Base-by-base conservation (phyloP, 2,888 invertebrate species). In the Ecliptopera silaceata region DNA sequence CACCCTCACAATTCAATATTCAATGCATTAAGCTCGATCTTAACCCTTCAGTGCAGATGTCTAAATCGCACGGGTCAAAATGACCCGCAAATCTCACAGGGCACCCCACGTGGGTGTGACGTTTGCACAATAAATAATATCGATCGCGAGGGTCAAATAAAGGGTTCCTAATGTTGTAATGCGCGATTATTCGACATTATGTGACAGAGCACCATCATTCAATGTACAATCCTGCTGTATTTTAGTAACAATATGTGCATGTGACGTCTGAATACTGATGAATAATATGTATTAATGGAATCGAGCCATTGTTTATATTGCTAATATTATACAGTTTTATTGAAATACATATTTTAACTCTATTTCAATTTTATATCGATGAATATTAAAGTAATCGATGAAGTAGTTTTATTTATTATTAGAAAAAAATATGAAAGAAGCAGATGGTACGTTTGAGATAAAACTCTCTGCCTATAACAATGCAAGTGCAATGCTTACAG, bases 61-160 rank as follows among this genome's bases (percentile, higher is more conserved):
- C 50, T 34, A 26, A 38, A 51, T 63, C 60, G 59, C 63, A 57
- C 65, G 63, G 63, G 62, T 47, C 54, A 29, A 48, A 56, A 51
- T 62, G 63, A 65, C 59, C 63, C 58, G 59, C 63, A 61, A 81
- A 80, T 72, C 75, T 71, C 70, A 63, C 56, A 61, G 62, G 51
- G 41, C 52, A 51, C 64, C 64, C 48, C 63, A 72, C 66, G 81
- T 68, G 80, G 77, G 78, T 68, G 77, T 54, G 59, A 59, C 50
- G 54, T 69, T 62, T 68, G 68, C 66, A 57, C 61, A 68, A 65
- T 71, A 63, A 64, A 64, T 65, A 74, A 72, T 72, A 71, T 72
- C 75, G 71, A 68, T 68, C 60, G 51, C 71, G 69, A 72, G 77
- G 78, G 75, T 75, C 70, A 72, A 68, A 68, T 65, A 76, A 81